phyloP scores from a whole-genome alignment of 2,113 vertebrate genomes.

The Climacteris rufus region DNA sequence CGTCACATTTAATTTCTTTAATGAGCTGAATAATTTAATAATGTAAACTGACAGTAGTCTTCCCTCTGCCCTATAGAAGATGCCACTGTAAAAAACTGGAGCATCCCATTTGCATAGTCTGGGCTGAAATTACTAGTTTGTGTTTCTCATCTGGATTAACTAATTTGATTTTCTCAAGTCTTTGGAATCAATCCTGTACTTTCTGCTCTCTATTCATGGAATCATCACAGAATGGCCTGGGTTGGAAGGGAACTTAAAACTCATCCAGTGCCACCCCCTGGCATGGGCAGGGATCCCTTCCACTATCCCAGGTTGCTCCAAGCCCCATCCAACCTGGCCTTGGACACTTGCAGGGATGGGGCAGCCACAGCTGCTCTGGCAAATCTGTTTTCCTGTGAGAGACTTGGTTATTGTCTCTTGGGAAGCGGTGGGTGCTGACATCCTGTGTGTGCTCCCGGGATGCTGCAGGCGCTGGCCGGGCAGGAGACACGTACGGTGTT shows the following conservation, averaged over 20 bases:
- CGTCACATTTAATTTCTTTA: neutral
- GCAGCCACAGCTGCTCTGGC: neutral
- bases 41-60: neutral
- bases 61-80: neutral
- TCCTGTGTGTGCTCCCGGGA: accelerated
- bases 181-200: neutral
- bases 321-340: neutral
- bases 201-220: neutral
- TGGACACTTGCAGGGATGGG: neutral
- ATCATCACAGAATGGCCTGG: neutral
- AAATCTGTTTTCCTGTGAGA: neutral
- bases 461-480: neutral
- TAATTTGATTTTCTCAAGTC: neutral
- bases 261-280: neutral
- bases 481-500: accelerated
- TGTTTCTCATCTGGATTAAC: neutral
- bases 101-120: neutral
- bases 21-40: neutral
- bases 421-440: neutral
- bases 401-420: accelerated
- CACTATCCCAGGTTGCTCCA: neutral
- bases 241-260: neutral
- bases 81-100: neutral
- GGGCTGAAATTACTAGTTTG: neutral
- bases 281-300: neutral